Conservation (phyloP, 2,797 vertebrate genomes). For the Notolepis coatsorum region DNA sequence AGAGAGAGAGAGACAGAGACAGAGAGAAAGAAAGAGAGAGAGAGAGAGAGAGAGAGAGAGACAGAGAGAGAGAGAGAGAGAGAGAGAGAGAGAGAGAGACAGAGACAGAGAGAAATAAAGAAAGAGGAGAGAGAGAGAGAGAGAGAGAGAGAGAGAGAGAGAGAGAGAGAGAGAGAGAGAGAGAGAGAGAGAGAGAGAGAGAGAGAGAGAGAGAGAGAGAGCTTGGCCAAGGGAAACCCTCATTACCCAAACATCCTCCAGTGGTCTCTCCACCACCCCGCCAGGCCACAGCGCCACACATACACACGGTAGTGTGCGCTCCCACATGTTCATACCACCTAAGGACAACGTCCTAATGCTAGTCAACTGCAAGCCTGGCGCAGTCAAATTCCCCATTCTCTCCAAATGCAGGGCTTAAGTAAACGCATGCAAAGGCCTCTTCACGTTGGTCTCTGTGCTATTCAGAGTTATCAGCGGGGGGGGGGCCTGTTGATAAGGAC, state of each 20-base stretch:
- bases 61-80: not conserved
- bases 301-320: slow-evolving; percentile 27
- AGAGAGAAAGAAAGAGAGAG: not conserved
- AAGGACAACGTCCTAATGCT: slow-evolving; percentile 69
- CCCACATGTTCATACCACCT: slow-evolving; percentile 67
- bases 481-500: slow-evolving; percentile 78
- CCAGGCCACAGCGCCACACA: slow-evolving; percentile 52
- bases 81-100: slow-evolving; percentile 7
- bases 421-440: slow-evolving; percentile 82
- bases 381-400: slow-evolving; percentile 73
- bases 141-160: no score
- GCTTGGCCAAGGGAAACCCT: slow-evolving; percentile 44
- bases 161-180: not conserved
- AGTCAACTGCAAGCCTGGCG: slow-evolving; percentile 70
- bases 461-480: slow-evolving; percentile 75
- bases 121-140: not conserved
- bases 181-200: not conserved
- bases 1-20: not conserved
- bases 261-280: slow-evolving; percentile 51
- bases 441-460: slow-evolving; percentile 72
- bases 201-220: slow-evolving; percentile 15
- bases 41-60: not conserved
- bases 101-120: not conserved
- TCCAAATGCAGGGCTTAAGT: slow-evolving; percentile 69
- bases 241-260: slow-evolving; percentile 52